Base-by-base conservation (phyloP, 2,113 vertebrate species). In the Zosterops lateralis region DNA sequence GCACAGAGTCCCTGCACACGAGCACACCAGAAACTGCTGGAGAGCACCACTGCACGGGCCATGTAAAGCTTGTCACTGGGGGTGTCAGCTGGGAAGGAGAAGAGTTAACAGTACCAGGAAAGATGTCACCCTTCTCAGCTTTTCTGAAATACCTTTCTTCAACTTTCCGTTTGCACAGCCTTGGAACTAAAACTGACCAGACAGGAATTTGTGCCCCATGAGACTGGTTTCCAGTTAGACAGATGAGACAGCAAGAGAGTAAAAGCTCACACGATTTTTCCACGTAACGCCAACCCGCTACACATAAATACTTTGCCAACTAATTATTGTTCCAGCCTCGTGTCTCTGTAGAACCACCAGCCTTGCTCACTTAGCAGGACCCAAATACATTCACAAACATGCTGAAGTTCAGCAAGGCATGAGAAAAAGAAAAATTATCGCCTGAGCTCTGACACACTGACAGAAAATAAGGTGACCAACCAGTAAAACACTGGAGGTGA, bases 121-220 rank as follows among this genome's bases (percentile, higher is more conserved):
- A 80, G 45, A 72, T 65, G 81, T 75, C 56, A 72, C 26, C 20
- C 36, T 62, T 74, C 71, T 51, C 60, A 71, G n/a, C 24, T 90
- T 71, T 71, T 95, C 87, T 64, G 36, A 77, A 97, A 47, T 32
- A 86, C 60, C 89, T 81, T 88, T 65, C 68, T 91, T 71, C 44
- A 88, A 28, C 31, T 91, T 81, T 64, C 36, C 25, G 0, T 94
- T 74, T 73, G 51, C 56, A 76, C 68, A 66, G 75, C n/a, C 72
- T 75, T 94, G 93, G 94, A 96, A 89, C 79, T 86, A 67, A 94
- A 95, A 93, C 87, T 87, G 76, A 88, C 79, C 88, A 95, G 92
- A 77, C 90, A 88, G 88, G 93, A 95, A 96, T 81, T 26, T 94
- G 21, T 53, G 56, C 58, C 93, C 90, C 87, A 75, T 26, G 87